Percentiles rank a stretch among this genome's conserved stretches.
Conservation (phyloP, 2,113 vertebrate genomes). For the Sisor rabdophorus region DNA sequence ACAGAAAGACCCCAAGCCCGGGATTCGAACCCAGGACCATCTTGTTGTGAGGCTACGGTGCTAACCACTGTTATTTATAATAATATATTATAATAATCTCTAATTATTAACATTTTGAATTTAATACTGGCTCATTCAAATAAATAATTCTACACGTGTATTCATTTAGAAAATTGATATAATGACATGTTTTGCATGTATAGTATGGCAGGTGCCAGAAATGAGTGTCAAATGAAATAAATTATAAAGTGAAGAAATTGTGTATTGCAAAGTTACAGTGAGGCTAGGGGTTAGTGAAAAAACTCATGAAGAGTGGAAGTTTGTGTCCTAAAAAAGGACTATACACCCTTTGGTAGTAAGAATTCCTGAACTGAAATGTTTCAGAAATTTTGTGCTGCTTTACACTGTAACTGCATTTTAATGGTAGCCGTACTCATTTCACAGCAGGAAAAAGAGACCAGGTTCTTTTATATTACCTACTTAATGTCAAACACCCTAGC, state of each 20-base stretch:
- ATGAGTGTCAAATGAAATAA: background rate
- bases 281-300: background rate
- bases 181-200: background rate
- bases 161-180: background rate
- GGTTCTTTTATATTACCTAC: background rate
- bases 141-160: background rate
- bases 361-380: slow-evolving; percentile 12
- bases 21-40: too few relatives aligned
- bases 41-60: too few relatives aligned
- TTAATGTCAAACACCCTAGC: background rate
- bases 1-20: too few relatives aligned
- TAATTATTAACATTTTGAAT: too few relatives aligned
- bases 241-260: background rate
- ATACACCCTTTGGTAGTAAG: background rate
- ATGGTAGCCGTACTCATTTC: background rate
- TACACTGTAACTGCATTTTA: background rate
- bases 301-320: background rate
- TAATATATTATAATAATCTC: too few relatives aligned
- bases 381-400: slow-evolving; percentile 6
- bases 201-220: background rate
- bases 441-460: slow-evolving; percentile 9
- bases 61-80: too few relatives aligned
- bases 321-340: background rate
- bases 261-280: background rate
- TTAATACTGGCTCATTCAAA: too few relatives aligned